Percentiles rank a stretch among this genome's conserved stretches.
Evolutionary conservation across 2,888 invertebrate species (phyloP).

Genomic region (Lomographa bimaculata): DNA sequence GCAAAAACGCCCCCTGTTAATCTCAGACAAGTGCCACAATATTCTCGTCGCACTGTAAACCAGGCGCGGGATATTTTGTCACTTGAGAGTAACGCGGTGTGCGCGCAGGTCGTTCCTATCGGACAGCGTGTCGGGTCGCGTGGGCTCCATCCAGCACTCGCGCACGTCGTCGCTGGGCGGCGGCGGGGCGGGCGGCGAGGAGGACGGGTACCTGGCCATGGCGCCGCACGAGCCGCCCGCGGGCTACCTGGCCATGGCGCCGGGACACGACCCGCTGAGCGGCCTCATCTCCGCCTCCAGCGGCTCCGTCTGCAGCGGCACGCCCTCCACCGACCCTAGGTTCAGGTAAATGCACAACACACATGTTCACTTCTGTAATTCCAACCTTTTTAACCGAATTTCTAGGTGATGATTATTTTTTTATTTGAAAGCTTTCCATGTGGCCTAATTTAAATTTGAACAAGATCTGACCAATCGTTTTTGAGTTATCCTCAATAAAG

Average conservation of each 20-base stretch:
- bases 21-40: too few relatives aligned
- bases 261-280: constrained; percentile 53
- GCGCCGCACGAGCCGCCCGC: constrained; percentile 71
- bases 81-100: too few relatives aligned
- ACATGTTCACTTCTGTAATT: too few relatives aligned
- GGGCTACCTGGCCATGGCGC: constrained; percentile 88
- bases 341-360: constrained; percentile 58
- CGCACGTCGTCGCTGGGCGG: constrained; percentile 85
- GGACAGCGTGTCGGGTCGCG: constrained; percentile 47
- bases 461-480: too few relatives aligned
- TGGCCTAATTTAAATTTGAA: too few relatives aligned
- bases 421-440: too few relatives aligned
- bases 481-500: too few relatives aligned
- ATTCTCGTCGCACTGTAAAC: too few relatives aligned
- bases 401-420: too few relatives aligned
- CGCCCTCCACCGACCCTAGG: constrained; percentile 89
- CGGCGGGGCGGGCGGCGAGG: constrained; percentile 38
- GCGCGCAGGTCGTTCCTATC: background rate
- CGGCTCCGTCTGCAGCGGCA: constrained; percentile 90
- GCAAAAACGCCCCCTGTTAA: too few relatives aligned
- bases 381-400: too few relatives aligned
- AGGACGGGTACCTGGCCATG: constrained; percentile 81
- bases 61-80: too few relatives aligned
- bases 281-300: constrained; percentile 83
- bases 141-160: constrained; percentile 80